phyloP scores from a whole-genome alignment of 2,888 invertebrate species.

The Conchocele bisecta region DNA sequence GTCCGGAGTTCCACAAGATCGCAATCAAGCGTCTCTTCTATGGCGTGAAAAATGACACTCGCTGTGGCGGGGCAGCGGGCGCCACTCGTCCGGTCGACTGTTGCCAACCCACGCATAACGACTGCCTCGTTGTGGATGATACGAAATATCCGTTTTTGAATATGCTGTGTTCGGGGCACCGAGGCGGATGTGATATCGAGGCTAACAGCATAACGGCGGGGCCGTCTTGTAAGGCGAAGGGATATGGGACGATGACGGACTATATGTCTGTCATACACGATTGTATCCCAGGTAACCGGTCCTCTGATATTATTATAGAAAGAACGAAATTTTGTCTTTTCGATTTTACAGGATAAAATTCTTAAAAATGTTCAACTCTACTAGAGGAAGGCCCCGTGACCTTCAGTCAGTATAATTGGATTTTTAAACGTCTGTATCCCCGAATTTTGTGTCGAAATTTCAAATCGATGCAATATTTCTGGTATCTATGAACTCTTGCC shows the following conservation, averaged over 20 bases:
- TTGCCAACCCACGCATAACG: constrained; percentile 68
- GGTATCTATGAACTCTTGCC: too few relatives aligned
- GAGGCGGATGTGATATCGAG: constrained; percentile 61
- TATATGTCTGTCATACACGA: constrained; percentile 77
- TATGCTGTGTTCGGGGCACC: constrained; percentile 73
- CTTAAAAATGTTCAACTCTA: too few relatives aligned
- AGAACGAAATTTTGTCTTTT: too few relatives aligned
- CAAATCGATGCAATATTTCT: too few relatives aligned
- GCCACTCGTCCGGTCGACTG: constrained; percentile 62
- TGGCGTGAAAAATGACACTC: constrained; percentile 68
- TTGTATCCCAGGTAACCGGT: constrained; percentile 76
- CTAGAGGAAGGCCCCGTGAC: too few relatives aligned
- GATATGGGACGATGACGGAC: constrained; percentile 58
- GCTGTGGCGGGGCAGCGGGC: constrained; percentile 52
- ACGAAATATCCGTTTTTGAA: constrained; percentile 70
- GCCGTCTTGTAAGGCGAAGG: constrained; percentile 52
- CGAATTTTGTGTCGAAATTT: too few relatives aligned
- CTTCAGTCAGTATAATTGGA: too few relatives aligned
- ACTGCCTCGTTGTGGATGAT: constrained; percentile 72
- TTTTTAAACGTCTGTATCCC: too few relatives aligned
- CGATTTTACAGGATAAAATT: too few relatives aligned
- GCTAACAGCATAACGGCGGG: constrained; percentile 61
- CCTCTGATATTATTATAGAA: too few relatives aligned
- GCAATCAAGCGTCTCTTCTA: constrained; percentile 75
- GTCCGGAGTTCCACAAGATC: constrained; percentile 69